Evolutionary conservation across 2,888 invertebrate genomes (phyloP).

Genomic region (Azorinus chamasolen): DNA sequence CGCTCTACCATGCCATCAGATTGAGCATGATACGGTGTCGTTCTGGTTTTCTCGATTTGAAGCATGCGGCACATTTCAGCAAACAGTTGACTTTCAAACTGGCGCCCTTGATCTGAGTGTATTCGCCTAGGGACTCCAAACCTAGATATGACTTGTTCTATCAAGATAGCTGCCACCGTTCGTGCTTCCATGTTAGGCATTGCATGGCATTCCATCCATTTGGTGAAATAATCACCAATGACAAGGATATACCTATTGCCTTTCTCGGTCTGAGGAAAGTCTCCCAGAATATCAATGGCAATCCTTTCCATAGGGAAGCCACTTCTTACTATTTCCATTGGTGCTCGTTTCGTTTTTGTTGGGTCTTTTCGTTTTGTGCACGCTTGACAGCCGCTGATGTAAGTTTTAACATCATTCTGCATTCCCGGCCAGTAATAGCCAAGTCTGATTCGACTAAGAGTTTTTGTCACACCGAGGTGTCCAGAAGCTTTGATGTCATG

Average conservation of each 20-base stretch:
- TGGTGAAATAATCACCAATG: neutral
- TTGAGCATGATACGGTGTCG: conserved; percentile 3
- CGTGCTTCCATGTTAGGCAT: conserved; percentile 10
- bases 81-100: conserved; percentile 10
- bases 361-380: conserved; percentile 14
- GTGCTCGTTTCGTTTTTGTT: neutral
- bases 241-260: conserved; percentile 2
- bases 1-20: conserved; percentile 50
- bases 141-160: neutral
- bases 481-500: conserved; percentile 29
- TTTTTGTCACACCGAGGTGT: conserved; percentile 24
- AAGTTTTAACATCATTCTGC: conserved; percentile 17
- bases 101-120: conserved; percentile 6
- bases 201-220: conserved; percentile 5
- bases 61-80: neutral
- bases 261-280: neutral
- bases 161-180: neutral
- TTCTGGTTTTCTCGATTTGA: conserved; percentile 1
- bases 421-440: conserved; percentile 32
- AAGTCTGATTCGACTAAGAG: conserved; percentile 7
- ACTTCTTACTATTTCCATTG: conserved; percentile 1
- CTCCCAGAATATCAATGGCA: too few relatives aligned
- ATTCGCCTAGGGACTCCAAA: conserved; percentile 2
- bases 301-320: too few relatives aligned
- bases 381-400: conserved; percentile 9